Evolutionary conservation across 2,113 vertebrate genomes (phyloP).

Genomic region (Pholis gunnellus): DNA sequence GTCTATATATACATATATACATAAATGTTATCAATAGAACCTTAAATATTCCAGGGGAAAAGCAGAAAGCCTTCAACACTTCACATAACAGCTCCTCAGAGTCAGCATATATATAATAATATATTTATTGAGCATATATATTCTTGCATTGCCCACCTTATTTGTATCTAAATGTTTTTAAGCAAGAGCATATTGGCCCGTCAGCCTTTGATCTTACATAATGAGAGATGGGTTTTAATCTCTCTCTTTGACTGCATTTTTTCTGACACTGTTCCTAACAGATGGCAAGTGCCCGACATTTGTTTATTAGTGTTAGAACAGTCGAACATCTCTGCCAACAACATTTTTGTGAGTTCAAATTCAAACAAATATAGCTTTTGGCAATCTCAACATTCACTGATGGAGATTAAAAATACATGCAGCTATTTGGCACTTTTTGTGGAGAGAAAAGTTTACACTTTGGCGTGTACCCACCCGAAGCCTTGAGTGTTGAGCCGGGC

Average conservation of each 20-base stretch:
- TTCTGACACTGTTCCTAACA: conserved; percentile 13
- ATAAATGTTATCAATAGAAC: background rate
- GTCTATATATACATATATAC: background rate
- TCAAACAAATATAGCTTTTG: background rate
- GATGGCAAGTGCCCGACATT: conserved; percentile 11
- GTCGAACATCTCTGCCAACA: background rate
- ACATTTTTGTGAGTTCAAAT: background rate
- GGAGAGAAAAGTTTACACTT: background rate
- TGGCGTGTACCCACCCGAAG: conserved; percentile 88
- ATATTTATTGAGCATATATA: background rate
- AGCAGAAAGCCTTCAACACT: background rate
- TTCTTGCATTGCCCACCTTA: background rate
- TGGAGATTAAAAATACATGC: conserved; percentile 17
- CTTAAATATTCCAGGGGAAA: background rate
- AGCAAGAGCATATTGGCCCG: conserved; percentile 7
- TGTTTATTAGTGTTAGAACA: conserved; percentile 4
- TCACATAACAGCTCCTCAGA: background rate
- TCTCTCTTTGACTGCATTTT: background rate
- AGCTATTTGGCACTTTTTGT: background rate
- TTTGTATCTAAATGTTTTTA: conserved; percentile 9
- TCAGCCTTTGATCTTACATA: background rate
- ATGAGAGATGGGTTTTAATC: background rate
- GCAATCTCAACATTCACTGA: background rate
- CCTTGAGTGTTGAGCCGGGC: conserved; percentile 95
- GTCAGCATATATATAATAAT: no score